phyloP scores from a whole-genome alignment of 2,113 vertebrate genomes.

The Percopsis transmontana region DNA sequence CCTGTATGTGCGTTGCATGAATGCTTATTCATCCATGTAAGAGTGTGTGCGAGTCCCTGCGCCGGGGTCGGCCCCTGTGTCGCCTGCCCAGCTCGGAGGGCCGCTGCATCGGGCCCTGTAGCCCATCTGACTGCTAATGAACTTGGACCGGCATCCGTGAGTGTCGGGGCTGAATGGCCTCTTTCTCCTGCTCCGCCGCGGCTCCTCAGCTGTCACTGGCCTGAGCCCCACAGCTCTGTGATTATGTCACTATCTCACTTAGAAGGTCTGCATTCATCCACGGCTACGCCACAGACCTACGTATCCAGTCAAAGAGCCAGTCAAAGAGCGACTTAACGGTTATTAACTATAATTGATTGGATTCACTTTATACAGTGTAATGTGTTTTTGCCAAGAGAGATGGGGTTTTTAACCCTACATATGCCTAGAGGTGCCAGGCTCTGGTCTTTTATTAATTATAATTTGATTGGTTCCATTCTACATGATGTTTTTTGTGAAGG shows the following conservation, averaged over 20 bases:
- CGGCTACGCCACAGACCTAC: constrained; percentile 61
- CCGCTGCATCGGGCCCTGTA: constrained; percentile 54
- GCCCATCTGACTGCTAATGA: constrained; percentile 78
- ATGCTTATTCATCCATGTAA: constrained; percentile 41
- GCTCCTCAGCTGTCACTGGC: constrained; percentile 66
- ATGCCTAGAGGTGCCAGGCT: too few relatives aligned
- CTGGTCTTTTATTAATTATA: too few relatives aligned
- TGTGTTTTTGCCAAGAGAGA: too few relatives aligned
- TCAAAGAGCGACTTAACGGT: constrained; percentile 18
- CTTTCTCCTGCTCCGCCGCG: constrained; percentile 61
- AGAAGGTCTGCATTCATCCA: constrained; percentile 70
- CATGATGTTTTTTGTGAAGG: too few relatives aligned
- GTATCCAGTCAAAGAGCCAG: constrained; percentile 61
- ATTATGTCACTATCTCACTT: constrained; percentile 70
- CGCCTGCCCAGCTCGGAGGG: not conserved
- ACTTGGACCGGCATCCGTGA: constrained; percentile 58
- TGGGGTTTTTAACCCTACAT: too few relatives aligned
- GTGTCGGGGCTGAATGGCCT: constrained; percentile 65
- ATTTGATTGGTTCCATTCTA: too few relatives aligned
- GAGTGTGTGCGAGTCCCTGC: constrained; percentile 9
- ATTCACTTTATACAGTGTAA: too few relatives aligned
- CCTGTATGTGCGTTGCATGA: constrained; percentile 44
- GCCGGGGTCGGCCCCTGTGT: not conserved
- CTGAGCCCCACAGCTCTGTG: constrained; percentile 72
- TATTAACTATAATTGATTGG: too few relatives aligned